Evolutionary conservation across 1,140 invertebrate species (phyloP).

Genomic region (Ceratina australensis): DNA sequence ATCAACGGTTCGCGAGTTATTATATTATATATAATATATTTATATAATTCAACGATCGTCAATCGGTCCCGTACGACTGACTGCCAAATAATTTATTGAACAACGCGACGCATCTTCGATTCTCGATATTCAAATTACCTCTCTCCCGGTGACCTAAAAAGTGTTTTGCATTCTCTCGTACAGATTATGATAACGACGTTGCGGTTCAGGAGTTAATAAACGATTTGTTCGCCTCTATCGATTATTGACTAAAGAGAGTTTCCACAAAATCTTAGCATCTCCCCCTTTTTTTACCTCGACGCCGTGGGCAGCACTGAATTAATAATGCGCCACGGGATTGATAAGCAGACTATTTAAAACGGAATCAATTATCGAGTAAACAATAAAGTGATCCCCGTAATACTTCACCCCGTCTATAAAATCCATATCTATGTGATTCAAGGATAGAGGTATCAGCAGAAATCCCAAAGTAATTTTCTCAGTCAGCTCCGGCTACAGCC

Average conservation of each 20-base stretch:
- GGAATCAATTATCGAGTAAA: conserved; percentile 21
- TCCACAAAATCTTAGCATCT: too few species aligned
- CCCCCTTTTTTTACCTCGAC: too few species aligned
- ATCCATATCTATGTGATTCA: conserved; percentile 32
- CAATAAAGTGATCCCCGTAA: conserved; percentile 22
- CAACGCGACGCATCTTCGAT: conserved; percentile 16
- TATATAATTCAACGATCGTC: conserved; percentile 50
- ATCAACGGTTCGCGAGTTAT: too few species aligned
- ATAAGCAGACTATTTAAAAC: too few species aligned
- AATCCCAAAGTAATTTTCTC: conserved; percentile 57
- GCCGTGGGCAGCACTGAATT: too few species aligned
- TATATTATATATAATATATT: too few species aligned
- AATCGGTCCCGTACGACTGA: conserved; percentile 35
- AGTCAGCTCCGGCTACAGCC: conserved; percentile 8
- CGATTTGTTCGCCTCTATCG: too few species aligned
- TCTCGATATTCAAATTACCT: conserved; percentile 52
- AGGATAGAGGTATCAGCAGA: conserved; percentile 43
- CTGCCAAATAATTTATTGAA: conserved; percentile 47
- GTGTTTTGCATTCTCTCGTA: neutral
- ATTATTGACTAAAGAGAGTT: too few species aligned
- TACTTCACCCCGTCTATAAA: conserved; percentile 46
- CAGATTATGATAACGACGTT: neutral
- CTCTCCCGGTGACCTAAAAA: neutral
- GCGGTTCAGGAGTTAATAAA: neutral
- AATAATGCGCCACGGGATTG: too few species aligned